Base-by-base conservation (phyloP, 2,888 invertebrate species). In the Rotaria sp. region DNA sequence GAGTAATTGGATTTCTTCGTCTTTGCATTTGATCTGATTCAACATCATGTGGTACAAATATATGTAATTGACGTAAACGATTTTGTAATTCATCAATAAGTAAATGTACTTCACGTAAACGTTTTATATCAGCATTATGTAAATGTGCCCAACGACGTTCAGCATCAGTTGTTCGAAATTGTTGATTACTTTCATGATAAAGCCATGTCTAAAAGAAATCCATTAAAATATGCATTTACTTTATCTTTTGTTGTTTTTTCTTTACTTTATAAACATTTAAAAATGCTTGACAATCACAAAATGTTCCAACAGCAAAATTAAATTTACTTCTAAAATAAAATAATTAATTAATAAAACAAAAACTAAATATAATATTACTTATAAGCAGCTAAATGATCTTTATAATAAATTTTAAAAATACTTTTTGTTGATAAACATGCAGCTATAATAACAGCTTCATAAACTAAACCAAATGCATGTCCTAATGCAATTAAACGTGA, bases 401-500 rank as follows among this genome's bases (percentile, higher is more conserved):
- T 86, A 38, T 85, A 86, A 30, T 85, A 86, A 48, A 74, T 57
- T 74, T 84, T 86, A 15, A 86, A 86, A 84, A 85, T 50, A 45
- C 45, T 86, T 52, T 86, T 86, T 24, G 85, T 85, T 41, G 86
- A 85, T 59, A 86, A 52, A 30, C 75, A 74, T 80, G 85, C 85
- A 48, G 85, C 85, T n/a, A 86, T 96, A 86, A 96, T 94, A 86
- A 96, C 93, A 35, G 94, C 92, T 88, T 96, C 96, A 21, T 95
- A 94, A 18, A 97, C 91, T 75, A 95, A 93, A 86, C 95, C 95
- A 89, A 94, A 96, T 85, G 95, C 93, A 89, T 96, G 94, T 0
- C 97, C 97, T 7, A 97, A 92, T 87, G 96, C 92, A 87, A 97
- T 94, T 24, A 97, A 92, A 89, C 96, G 96, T 21, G 95, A 93